Conservation (phyloP, 2,888 invertebrate genomes). For the Melangyna quadrimaculata region DNA sequence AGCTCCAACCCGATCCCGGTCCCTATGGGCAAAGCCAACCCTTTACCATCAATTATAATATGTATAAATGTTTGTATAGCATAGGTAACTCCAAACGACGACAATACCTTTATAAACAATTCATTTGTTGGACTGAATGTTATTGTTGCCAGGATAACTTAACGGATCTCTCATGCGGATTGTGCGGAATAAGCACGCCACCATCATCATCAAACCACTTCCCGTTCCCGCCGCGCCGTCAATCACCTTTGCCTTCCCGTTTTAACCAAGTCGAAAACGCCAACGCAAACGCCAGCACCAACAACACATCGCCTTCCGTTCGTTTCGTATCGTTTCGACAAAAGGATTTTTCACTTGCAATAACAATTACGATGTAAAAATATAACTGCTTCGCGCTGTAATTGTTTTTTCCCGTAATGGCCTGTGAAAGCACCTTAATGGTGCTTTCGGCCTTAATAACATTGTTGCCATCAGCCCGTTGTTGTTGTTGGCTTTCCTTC, state of each 20-base stretch:
- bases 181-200: slow-evolving; percentile 5
- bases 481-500: not conserved
- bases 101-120: slow-evolving; percentile 23
- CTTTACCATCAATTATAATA: not conserved
- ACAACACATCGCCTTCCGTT: too few species aligned
- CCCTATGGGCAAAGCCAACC: not conserved
- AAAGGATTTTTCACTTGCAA: slow-evolving; percentile 65
- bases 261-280: not conserved
- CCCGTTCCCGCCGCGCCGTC: too few species aligned
- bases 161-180: slow-evolving; percentile 3
- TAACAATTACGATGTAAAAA: slow-evolving; percentile 68
- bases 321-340: not conserved
- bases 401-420: slow-evolving; percentile 69
- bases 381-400: slow-evolving; percentile 69
- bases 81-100: not conserved
- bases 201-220: not conserved
- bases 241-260: not conserved
- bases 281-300: not conserved
- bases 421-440: slow-evolving; percentile 71
- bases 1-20: not conserved
- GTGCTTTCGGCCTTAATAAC: slow-evolving; percentile 69
- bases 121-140: slow-evolving; percentile 27
- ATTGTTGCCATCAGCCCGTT: slow-evolving; percentile 48
- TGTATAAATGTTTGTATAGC: not conserved
- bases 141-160: slow-evolving; percentile 33